Percentiles rank a stretch among this genome's conserved stretches.
Evolutionary conservation across 2,888 invertebrate genomes (phyloP).

Genomic region (Apodemia hepburni): DNA sequence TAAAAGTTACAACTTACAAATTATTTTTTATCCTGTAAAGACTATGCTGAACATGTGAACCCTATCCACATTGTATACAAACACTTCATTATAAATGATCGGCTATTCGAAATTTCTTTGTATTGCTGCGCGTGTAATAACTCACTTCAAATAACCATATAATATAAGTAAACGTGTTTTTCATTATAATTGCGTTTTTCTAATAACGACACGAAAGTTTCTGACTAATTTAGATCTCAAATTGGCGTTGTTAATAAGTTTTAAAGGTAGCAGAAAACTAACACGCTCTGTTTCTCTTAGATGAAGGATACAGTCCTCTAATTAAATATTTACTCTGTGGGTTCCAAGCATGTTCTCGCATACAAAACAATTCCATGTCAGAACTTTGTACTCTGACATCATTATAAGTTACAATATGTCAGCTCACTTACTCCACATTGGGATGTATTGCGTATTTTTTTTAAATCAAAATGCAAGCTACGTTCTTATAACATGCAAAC

Average conservation of each 20-base stretch:
- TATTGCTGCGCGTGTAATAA: conserved; percentile 1
- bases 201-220: not conserved
- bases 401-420: conserved; percentile 6
- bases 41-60: too few species aligned
- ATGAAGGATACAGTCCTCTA: too few species aligned
- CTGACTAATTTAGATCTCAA: not conserved
- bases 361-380: not conserved
- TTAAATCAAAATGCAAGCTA: not conserved
- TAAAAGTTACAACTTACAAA: too few species aligned
- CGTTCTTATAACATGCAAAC: conserved; percentile 2
- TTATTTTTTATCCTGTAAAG: too few species aligned
- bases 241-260: too few species aligned
- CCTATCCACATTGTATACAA: not conserved
- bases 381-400: not conserved
- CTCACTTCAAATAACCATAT: not conserved
- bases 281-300: too few species aligned
- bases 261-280: too few species aligned
- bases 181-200: not conserved
- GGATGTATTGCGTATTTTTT: conserved; percentile 9
- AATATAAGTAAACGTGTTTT: not conserved
- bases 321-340: too few species aligned
- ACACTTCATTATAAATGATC: not conserved
- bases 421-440: not conserved
- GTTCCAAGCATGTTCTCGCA: not conserved
- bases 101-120: not conserved